These are phyloP conservation scores for Melikaiella ostensackeni DNA, from an alignment of 2,888 invertebrate species.

Conservation along the genomic window DNA sequence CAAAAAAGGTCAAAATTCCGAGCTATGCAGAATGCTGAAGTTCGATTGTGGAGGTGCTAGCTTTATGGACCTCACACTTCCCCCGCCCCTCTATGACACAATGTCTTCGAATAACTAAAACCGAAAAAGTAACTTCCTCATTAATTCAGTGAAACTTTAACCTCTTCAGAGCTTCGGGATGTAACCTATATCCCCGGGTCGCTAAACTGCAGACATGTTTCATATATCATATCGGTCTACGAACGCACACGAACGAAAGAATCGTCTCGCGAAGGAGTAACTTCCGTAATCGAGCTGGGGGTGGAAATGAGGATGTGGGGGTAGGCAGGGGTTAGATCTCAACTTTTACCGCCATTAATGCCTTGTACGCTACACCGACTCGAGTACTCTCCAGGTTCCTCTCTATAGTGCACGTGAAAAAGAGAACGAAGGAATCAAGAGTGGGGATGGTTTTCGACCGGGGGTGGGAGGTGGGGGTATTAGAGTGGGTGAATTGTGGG, in stretches of 20 bases:
- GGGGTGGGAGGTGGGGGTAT: slow-evolving; percentile 42
- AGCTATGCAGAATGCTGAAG: too few species aligned
- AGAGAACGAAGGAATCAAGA: slow-evolving; percentile 41
- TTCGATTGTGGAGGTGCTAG: too few species aligned
- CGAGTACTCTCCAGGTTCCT: slow-evolving; percentile 48
- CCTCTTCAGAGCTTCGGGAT: background rate
- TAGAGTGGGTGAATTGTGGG: slow-evolving; percentile 26
- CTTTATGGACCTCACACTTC: too few species aligned
- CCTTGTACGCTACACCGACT: slow-evolving; percentile 50
- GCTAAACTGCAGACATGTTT: slow-evolving; percentile 18
- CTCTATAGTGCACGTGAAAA: slow-evolving; percentile 47
- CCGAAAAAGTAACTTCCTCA: background rate
- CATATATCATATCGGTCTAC: background rate
- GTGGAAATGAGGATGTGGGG: slow-evolving; percentile 33
- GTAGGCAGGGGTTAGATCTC: slow-evolving; percentile 37
- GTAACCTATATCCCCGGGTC: slow-evolving; percentile 11
- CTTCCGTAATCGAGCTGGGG: slow-evolving; percentile 47
- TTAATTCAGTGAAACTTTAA: background rate
- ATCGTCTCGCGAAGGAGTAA: slow-evolving; percentile 27
- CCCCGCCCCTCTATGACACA: background rate
- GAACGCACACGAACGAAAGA: slow-evolving; percentile 26
- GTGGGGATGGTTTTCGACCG: background rate
- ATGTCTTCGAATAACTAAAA: background rate
- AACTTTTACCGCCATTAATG: slow-evolving; percentile 55
- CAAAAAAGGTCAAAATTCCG: too few species aligned